Conservation (phyloP, 2,888 invertebrate species). For the Heliconius sara region DNA sequence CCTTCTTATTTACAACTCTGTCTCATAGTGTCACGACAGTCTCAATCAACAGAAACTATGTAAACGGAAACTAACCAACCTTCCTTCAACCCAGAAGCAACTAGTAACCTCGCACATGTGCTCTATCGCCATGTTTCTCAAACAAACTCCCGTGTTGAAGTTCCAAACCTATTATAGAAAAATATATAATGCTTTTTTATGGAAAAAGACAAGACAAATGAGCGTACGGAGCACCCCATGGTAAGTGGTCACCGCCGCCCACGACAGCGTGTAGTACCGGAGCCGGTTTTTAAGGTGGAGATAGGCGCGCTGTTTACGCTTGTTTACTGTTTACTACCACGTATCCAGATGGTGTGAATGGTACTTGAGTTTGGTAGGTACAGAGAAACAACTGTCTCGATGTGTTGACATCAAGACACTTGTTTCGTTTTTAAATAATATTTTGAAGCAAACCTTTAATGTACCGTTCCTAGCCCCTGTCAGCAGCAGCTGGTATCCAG, state of each 20-base stretch:
- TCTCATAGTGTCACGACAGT: too few species aligned
- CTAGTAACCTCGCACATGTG: constrained; percentile 84
- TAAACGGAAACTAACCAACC: constrained; percentile 59
- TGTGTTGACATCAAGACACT: background rate
- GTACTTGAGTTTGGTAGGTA: too few species aligned
- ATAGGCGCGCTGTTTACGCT: too few species aligned
- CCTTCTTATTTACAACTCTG: too few species aligned
- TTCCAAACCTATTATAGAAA: constrained; percentile 87
- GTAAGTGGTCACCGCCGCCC: too few species aligned
- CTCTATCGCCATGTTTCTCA: constrained; percentile 87
- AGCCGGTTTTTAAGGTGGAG: too few species aligned
- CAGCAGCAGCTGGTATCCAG: constrained; percentile 87
- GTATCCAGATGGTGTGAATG: too few species aligned
- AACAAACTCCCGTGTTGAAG: constrained; percentile 90
- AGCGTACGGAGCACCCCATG: too few species aligned
- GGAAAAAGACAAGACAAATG: too few species aligned
- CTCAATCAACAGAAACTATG: background rate
- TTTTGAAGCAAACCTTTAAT: constrained; percentile 78
- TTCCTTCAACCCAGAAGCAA: constrained; percentile 84
- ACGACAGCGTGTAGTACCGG: too few species aligned
- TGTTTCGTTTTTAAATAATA: background rate
- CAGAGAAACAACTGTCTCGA: too few species aligned
- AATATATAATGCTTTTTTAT: background rate
- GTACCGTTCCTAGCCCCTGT: constrained; percentile 92
- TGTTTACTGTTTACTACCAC: too few species aligned